A percentile compares a stretch with the other conserved stretches of the same genome.
These are phyloP conservation scores for Alloplasta piceator DNA, from an alignment of 2,888 invertebrate genomes.

Conservation along the genomic window DNA sequence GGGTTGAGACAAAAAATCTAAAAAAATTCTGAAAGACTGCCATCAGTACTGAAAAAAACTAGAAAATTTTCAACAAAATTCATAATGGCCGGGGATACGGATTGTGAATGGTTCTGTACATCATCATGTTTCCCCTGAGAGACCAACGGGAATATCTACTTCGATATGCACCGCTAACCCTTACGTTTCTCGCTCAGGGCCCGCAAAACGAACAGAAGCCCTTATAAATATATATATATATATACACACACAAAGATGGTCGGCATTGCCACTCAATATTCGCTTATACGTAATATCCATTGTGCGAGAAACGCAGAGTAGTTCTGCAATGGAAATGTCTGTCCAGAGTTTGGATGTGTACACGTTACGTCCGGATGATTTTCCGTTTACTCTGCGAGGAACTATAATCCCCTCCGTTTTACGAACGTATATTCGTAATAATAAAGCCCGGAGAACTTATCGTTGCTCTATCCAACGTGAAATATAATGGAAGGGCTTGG, in stretches of 20 bases:
- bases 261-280: constrained; percentile 61
- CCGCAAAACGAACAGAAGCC: constrained; percentile 63
- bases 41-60: too few relatives aligned
- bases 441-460: constrained; percentile 39
- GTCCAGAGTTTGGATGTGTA: too few relatives aligned
- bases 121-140: constrained; percentile 13
- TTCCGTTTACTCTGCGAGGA: constrained; percentile 24
- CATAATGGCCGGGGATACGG: too few relatives aligned
- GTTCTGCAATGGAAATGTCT: neutral
- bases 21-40: too few relatives aligned
- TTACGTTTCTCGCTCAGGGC: constrained; percentile 68
- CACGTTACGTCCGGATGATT: too few relatives aligned
- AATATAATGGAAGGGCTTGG: constrained; percentile 36
- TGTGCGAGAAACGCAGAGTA: neutral
- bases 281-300: constrained; percentile 52
- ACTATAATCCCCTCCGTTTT: constrained; percentile 37
- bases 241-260: constrained; percentile 2
- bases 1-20: too few relatives aligned
- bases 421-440: constrained; percentile 55
- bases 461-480: constrained; percentile 31
- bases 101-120: constrained; percentile 54
- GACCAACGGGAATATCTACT: constrained; percentile 70
- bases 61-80: too few relatives aligned
- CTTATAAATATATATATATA: constrained; percentile 22
- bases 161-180: constrained; percentile 78